Evolutionary conservation across 2,113 vertebrate species (phyloP).

Genomic region (Sorex araneus): DNA sequence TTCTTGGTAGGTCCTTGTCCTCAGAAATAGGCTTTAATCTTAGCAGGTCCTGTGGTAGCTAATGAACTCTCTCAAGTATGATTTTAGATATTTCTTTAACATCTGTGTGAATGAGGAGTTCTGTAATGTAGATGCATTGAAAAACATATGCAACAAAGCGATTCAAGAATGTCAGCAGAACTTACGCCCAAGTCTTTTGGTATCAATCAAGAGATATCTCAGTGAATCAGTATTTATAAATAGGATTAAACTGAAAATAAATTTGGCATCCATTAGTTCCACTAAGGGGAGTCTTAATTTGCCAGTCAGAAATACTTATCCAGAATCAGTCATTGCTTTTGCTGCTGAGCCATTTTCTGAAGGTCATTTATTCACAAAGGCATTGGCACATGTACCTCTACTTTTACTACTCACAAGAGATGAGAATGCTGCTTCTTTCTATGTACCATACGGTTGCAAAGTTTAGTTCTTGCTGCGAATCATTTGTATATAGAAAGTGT

Average conservation of each 20-base stretch:
- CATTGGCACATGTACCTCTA: too few relatives aligned
- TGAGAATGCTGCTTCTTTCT: too few relatives aligned
- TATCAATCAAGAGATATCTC: background rate
- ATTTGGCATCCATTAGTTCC: background rate
- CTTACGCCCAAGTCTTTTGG: slow-evolving; percentile 8
- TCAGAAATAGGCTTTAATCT: background rate
- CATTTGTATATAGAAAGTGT: background rate
- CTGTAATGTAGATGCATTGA: background rate
- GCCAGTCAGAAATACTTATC: background rate
- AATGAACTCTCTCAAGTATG: background rate
- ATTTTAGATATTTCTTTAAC: background rate
- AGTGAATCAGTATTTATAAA: background rate
- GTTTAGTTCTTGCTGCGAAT: background rate
- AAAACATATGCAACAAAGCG: background rate
- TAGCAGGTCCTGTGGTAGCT: fast-evolving
- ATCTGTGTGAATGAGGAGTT: background rate
- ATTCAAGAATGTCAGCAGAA: background rate
- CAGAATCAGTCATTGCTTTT: background rate
- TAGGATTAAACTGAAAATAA: slow-evolving; percentile 22
- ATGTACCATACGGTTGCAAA: fast-evolving
- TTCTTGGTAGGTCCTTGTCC: background rate
- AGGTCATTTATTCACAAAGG: background rate
- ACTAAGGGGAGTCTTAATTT: background rate
- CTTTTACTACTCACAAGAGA: too few relatives aligned
- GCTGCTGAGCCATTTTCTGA: background rate